Base-by-base conservation (phyloP, 2,888 invertebrate species). In the Morpho achilles region DNA sequence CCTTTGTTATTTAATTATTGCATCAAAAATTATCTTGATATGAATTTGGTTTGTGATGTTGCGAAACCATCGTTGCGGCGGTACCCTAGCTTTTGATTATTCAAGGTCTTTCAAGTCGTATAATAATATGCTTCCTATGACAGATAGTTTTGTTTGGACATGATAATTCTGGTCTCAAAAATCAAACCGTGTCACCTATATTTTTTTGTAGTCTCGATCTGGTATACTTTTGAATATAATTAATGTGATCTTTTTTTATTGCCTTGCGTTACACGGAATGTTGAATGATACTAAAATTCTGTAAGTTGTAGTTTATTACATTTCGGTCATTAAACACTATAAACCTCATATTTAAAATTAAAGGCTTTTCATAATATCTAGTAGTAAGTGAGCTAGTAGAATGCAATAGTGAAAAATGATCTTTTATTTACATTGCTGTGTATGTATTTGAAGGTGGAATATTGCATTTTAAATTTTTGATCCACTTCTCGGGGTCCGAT, bases 81-180 rank as follows among this genome's bases (percentile, higher is more conserved):
- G 65, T 73, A 65, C 76, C 76, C 76, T 78, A 75, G 74, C 76
- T 69, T 66, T 67, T 32, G 32, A 63, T 64, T 64, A 64, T 76
- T 79, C 87, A 84, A 86, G 85, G 85, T 69, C 78, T 71, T 47
- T 42, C 65, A 62, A 68, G 68, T 68, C 69, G 70, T 73, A 79
- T 79, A 77, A 76, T 76, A 74, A 39, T 42, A 50, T 50, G 50
- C 32, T 44, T 59, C 46, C 43, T 46, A 58, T 52, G 40, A 40
- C 40, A 52, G 39, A 40, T 53, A 9, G n/a, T 48, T 42, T 48
- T 16, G 7, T 7, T 23, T 32, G 32, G n/a, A 47, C 40, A 46
- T 16, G 16, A 8, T 40, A 42, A 42, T 47, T 7, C n/a, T 10
- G 48, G 23, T 42, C 39, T 43, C 48, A 32, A 49, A 49, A 48